A percentile compares a stretch with the other conserved stretches of the same genome.
Conservation (phyloP, 2,797 vertebrate species). For the Masticophis lateralis region DNA sequence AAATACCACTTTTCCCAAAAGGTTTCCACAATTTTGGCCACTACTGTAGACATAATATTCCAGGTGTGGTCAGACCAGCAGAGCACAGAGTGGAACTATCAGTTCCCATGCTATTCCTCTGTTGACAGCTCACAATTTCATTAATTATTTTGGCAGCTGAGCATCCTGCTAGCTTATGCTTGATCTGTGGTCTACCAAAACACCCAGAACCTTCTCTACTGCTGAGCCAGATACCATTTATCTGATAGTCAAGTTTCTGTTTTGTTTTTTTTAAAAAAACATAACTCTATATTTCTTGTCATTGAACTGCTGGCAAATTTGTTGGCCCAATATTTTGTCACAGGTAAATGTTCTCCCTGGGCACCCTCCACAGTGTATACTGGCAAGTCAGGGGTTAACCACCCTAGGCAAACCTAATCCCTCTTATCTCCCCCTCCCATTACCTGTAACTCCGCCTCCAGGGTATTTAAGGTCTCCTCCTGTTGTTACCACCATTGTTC, state of each 20-base stretch:
- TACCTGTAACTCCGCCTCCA: too few relatives aligned
- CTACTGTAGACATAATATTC: not conserved
- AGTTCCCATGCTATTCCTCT: not conserved
- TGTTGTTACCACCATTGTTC: too few relatives aligned
- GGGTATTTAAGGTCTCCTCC: too few relatives aligned
- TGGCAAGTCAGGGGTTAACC: too few relatives aligned
- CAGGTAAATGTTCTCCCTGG: too few relatives aligned
- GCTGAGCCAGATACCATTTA: not conserved
- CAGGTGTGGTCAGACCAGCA: not conserved
- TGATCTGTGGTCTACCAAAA: not conserved
- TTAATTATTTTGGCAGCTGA: not conserved
- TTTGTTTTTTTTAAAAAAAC: not conserved
- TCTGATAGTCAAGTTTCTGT: not conserved
- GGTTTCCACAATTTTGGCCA: too few relatives aligned
- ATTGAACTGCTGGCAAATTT: not conserved
- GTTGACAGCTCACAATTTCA: not conserved
- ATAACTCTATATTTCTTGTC: not conserved
- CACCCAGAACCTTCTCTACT: not conserved
- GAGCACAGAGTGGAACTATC: not conserved
- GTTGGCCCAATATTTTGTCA: not conserved
- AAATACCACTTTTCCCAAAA: too few relatives aligned
- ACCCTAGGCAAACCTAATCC: too few relatives aligned
- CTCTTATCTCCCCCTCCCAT: too few relatives aligned
- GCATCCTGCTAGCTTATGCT: not conserved
- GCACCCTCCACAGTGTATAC: too few relatives aligned